Base-by-base conservation (phyloP, 2,113 vertebrate genomes). In the Dolichotis patagonum region DNA sequence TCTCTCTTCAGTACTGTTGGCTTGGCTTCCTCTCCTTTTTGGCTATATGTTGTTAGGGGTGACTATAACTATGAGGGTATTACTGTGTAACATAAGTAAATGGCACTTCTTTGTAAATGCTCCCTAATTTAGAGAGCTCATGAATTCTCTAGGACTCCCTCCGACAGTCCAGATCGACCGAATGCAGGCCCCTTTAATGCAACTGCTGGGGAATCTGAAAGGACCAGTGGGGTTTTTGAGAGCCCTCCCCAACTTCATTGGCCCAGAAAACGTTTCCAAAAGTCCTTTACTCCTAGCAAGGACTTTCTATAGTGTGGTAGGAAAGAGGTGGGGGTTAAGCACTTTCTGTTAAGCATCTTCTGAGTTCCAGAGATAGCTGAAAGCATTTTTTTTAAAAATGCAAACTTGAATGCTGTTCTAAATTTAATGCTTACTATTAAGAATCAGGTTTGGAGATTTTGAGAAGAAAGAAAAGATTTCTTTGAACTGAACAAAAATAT, bases 351-450 rank as follows among this genome's bases (percentile, higher is more conserved):
- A 96, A 97, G 93, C 81, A 60, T 94, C 91, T 89, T 86, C 56
- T 38, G 35, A 96, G 73, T 94, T 93, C 73, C 90, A 62, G 67
- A 97, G 92, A 56, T 80, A 84, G 62, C 88, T 96, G 77, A 92
- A 92, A 96, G 56, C 75, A 28, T 54, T 75, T 95, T 46, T 43
- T 63, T 28, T 10, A 52, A 52, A 67, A 92, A 89, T 62, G 80
- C 65, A 93, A 97, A 95, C 71, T 92, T 90, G 88, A 96, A 90
- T 82, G 62, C 62, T 94, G 14, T 88, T 97, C 88, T 97, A 95
- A 84, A 91, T 92, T 67, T 94, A 94, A 88, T 91, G 88, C 83
- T 94, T 94, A 52, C 86, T 93, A 92, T 96, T 96, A 96, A 97
- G 88, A 92, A 91, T 78, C 54, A 32, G 65, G 73, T 71, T 87